phyloP scores from a whole-genome alignment of 1,140 invertebrate species.

The Uloborus diversus region DNA sequence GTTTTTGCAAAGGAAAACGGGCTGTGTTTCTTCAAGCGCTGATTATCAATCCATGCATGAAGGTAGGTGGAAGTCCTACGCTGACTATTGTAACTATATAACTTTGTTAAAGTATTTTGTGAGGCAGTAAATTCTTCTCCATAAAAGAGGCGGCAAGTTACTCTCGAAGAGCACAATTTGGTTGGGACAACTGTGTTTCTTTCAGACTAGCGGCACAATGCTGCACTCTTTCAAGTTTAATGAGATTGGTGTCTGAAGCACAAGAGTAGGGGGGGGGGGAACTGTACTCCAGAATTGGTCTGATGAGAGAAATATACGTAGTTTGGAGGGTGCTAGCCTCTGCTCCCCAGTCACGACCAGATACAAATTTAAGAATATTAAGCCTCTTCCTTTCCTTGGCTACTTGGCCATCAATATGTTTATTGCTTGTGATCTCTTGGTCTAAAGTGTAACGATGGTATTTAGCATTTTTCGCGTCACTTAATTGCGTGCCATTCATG shows the following conservation, averaged over 20 bases:
- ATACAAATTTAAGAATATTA: constrained; percentile 10
- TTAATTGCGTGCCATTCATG: neutral
- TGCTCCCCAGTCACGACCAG: neutral
- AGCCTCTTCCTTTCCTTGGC: neutral
- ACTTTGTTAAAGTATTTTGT: neutral
- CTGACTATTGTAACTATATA: neutral
- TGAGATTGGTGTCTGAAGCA: neutral
- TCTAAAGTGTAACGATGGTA: neutral
- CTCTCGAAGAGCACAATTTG: neutral
- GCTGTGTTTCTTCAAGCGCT: neutral
- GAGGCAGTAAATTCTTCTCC: neutral
- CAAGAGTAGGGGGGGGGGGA: neutral
- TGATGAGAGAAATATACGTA: neutral
- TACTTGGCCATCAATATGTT: neutral
- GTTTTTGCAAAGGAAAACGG: neutral
- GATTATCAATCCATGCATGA: neutral
- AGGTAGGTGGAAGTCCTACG: neutral
- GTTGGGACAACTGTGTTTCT: neutral
- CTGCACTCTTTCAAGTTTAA: neutral
- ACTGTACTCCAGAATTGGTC: constrained; percentile 10
- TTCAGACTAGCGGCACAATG: neutral
- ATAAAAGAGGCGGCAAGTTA: neutral
- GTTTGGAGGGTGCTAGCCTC: neutral
- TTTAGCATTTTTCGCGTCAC: neutral
- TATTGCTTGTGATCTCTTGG: neutral